phyloP scores from a whole-genome alignment of 2,113 vertebrate genomes.

The Semicossyphus pulcher region DNA sequence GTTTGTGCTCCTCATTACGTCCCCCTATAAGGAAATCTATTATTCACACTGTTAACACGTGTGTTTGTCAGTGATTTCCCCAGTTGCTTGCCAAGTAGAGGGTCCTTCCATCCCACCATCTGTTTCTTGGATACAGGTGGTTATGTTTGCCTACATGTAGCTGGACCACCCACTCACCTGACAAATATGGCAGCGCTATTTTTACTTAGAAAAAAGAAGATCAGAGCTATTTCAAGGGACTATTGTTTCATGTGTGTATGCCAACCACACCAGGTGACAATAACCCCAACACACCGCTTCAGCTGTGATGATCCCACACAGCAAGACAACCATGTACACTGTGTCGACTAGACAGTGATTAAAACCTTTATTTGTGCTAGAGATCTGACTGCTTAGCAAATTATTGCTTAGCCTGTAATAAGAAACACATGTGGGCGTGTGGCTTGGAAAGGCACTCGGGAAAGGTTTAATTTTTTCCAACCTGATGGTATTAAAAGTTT shows the following conservation, averaged over 20 bases:
- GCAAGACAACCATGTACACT: background rate
- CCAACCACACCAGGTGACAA: background rate
- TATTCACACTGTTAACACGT: background rate
- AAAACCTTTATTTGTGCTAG: background rate
- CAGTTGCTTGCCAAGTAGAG: background rate
- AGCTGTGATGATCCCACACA: background rate
- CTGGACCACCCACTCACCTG: constrained; percentile 30
- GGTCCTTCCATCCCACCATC: constrained; percentile 5
- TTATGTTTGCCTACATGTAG: constrained; percentile 10
- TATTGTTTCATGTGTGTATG: constrained; percentile 37
- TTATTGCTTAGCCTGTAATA: background rate
- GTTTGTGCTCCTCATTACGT: background rate
- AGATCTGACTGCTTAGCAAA: background rate
- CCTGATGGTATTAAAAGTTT: background rate
- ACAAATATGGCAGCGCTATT: constrained; percentile 31
- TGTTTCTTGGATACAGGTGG: constrained; percentile 47
- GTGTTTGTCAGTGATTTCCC: background rate
- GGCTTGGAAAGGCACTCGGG: background rate
- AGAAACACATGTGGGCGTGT: background rate
- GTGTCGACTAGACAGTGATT: background rate
- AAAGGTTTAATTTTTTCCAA: background rate
- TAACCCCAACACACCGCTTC: background rate
- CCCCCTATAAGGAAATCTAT: no score
- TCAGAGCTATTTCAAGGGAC: constrained; percentile 30
- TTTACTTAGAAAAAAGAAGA: constrained; percentile 11